Conservation (phyloP, 2,888 invertebrate genomes). For the Thymelicus acteon region DNA sequence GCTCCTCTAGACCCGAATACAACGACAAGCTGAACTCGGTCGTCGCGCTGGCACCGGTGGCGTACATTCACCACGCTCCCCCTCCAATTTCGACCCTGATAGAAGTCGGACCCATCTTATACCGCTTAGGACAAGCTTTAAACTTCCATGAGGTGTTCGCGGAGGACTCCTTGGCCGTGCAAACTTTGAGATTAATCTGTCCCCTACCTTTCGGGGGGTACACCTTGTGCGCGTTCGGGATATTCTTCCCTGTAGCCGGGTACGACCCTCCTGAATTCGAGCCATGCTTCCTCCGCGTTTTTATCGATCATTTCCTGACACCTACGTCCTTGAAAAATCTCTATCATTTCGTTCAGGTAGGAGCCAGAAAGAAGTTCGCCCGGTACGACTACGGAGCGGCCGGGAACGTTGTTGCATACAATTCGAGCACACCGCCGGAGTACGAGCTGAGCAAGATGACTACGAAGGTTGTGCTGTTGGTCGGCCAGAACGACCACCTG, state of each 20-base stretch:
- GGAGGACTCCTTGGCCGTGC: slow-evolving; percentile 6
- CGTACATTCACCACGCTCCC: slow-evolving; percentile 44
- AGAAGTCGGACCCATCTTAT: neutral
- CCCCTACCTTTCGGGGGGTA: slow-evolving; percentile 28
- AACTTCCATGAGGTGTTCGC: slow-evolving; percentile 39
- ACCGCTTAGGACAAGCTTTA: neutral
- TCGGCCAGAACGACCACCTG: slow-evolving; percentile 48
- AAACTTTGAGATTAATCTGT: slow-evolving; percentile 33
- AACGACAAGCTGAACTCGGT: slow-evolving; percentile 78
- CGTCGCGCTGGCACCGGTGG: slow-evolving; percentile 81
- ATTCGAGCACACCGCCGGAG: slow-evolving; percentile 45
- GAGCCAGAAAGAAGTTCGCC: slow-evolving; percentile 43
- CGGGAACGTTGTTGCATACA: slow-evolving; percentile 45
- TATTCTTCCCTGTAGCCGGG: slow-evolving; percentile 39
- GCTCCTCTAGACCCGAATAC: slow-evolving; percentile 75
- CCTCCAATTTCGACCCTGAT: slow-evolving; percentile 26
- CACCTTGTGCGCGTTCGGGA: slow-evolving; percentile 36
- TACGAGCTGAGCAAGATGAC: slow-evolving; percentile 51
- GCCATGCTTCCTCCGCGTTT: slow-evolving; percentile 43
- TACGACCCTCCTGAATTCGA: slow-evolving; percentile 43
- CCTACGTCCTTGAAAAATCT: slow-evolving; percentile 52
- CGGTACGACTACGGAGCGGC: slow-evolving; percentile 47
- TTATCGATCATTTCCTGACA: slow-evolving; percentile 47
- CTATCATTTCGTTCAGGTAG: slow-evolving; percentile 50
- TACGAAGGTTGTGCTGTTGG: slow-evolving; percentile 47